Conservation (phyloP, 2,113 vertebrate genomes). For the Phaethornis superciliosus region DNA sequence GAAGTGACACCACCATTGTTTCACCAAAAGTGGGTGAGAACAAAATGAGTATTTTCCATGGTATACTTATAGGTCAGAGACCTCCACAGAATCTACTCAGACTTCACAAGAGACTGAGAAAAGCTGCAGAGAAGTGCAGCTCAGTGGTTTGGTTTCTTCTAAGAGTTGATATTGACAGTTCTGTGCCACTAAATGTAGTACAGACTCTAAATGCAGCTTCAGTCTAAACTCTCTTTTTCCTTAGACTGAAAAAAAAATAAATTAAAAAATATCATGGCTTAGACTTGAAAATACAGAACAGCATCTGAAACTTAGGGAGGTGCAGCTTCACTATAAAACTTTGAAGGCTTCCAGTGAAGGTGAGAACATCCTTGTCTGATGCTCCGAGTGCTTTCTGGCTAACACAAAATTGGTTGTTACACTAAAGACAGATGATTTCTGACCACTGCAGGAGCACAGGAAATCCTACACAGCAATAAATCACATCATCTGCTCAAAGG, state of each 20-base stretch:
- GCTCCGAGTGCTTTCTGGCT: background rate
- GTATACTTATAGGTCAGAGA: background rate
- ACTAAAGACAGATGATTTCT: background rate
- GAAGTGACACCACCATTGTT: constrained; percentile 2
- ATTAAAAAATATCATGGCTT: background rate
- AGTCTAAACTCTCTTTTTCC: background rate
- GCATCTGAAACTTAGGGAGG: background rate
- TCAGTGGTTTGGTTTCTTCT: background rate
- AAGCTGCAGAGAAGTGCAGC: background rate
- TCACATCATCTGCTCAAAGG: background rate
- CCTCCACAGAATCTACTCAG: background rate
- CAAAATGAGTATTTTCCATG: background rate
- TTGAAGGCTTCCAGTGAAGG: background rate
- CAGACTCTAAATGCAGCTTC: background rate
- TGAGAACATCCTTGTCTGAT: background rate
- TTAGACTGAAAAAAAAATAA: background rate
- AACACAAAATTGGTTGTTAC: background rate
- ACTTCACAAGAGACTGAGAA: background rate
- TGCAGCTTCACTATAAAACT: background rate
- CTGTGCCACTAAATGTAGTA: background rate
- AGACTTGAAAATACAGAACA: background rate
- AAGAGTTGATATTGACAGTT: background rate
- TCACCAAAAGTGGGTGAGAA: background rate
- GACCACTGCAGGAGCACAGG: background rate
- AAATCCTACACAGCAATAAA: background rate